Conservation (phyloP, 2,113 vertebrate genomes). For the Copsychus sechellarum region DNA sequence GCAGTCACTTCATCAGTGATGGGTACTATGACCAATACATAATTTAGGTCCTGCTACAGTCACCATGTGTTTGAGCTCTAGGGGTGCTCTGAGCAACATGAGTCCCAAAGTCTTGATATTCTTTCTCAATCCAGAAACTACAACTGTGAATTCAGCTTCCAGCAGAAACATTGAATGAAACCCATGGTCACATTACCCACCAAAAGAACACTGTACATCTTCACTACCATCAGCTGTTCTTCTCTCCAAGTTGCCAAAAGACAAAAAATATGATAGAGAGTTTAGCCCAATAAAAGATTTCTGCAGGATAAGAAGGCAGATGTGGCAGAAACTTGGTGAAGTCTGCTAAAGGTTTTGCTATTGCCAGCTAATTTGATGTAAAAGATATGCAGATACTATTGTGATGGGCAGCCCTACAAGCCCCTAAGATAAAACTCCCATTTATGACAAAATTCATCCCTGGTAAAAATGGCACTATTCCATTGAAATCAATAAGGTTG, state of each 20-base stretch:
- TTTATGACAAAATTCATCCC: conserved; percentile 6
- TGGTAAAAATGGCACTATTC: conserved; percentile 26
- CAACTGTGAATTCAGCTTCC: background rate
- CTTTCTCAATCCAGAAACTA: background rate
- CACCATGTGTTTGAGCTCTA: background rate
- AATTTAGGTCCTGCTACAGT: background rate
- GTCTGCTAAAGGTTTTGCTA: background rate
- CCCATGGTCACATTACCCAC: background rate
- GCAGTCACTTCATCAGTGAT: background rate
- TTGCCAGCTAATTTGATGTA: background rate
- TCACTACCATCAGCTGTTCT: background rate
- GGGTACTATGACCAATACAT: background rate
- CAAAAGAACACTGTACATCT: background rate
- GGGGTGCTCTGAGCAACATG: background rate
- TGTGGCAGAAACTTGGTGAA: background rate
- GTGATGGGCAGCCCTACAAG: background rate
- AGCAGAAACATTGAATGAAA: background rate
- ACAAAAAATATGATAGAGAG: background rate
- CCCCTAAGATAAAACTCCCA: background rate
- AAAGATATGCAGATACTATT: background rate
- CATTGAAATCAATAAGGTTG: conserved; percentile 53
- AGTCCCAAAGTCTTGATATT: background rate
- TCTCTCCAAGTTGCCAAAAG: background rate
- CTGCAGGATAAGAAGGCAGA: background rate
- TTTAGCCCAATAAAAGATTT: background rate